A percentile compares a stretch with the other conserved stretches of the same genome.
Conservation (phyloP, 2,797 vertebrate genomes). For the Distichodus sexfasciatus region DNA sequence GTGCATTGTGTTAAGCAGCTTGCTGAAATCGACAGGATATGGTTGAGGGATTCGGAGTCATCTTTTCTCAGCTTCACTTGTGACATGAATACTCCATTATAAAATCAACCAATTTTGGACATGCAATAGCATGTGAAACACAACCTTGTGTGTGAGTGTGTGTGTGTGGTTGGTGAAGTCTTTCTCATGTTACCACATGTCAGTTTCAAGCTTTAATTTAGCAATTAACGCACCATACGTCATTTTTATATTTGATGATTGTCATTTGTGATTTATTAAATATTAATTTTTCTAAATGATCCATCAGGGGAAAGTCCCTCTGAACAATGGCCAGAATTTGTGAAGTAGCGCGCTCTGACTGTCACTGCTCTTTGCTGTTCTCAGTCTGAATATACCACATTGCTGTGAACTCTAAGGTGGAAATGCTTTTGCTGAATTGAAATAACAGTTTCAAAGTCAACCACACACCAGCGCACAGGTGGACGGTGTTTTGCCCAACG, state of each 20-base stretch:
- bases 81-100: constrained; percentile 73
- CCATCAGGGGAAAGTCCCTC: too few relatives aligned
- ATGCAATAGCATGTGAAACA: constrained; percentile 6
- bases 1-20: constrained; percentile 74
- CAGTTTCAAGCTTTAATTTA: too few relatives aligned
- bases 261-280: too few relatives aligned
- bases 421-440: neutral
- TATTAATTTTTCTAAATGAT: too few relatives aligned
- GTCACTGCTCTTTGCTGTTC: too few relatives aligned
- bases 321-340: too few relatives aligned
- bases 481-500: neutral
- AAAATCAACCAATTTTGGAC: constrained; percentile 45
- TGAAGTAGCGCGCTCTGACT: too few relatives aligned
- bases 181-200: too few relatives aligned
- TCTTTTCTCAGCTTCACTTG: constrained; percentile 73
- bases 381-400: neutral
- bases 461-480: neutral
- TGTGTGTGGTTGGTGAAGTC: too few relatives aligned
- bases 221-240: too few relatives aligned
- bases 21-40: constrained; percentile 72
- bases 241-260: too few relatives aligned
- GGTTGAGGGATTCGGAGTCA: constrained; percentile 73
- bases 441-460: constrained; percentile 18
- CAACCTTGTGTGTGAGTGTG: too few relatives aligned
- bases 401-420: neutral